Evolutionary conservation across 2,113 vertebrate species (phyloP).

Genomic region (Columbina picui): DNA sequence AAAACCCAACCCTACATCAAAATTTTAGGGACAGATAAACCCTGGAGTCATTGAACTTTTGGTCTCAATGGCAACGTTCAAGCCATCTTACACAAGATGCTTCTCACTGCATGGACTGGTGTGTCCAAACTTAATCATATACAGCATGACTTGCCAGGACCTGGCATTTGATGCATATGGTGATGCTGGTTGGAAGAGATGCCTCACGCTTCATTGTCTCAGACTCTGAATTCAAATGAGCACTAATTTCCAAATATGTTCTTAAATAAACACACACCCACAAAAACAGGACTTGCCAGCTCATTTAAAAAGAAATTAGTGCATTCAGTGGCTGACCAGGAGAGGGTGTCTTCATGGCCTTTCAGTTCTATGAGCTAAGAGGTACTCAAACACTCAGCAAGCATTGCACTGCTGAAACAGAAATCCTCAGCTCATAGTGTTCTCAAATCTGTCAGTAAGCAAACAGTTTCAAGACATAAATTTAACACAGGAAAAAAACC

Average conservation of each 20-base stretch:
- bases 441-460: background rate
- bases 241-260: background rate
- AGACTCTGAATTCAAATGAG: background rate
- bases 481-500: background rate
- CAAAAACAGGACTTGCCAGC: background rate
- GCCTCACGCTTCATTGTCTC: background rate
- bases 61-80: background rate
- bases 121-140: background rate
- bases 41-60: background rate
- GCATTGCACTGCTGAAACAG: background rate
- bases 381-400: background rate
- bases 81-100: background rate
- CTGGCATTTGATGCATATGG: background rate
- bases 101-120: background rate
- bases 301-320: slow-evolving; percentile 2
- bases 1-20: background rate
- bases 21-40: background rate
- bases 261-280: background rate
- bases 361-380: background rate
- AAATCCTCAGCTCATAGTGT: background rate
- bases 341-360: slow-evolving; percentile 31
- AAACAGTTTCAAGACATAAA: background rate
- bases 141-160: background rate
- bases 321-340: slow-evolving; percentile 27
- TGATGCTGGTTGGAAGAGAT: background rate